Evolutionary conservation across 2,888 invertebrate genomes (phyloP).

Genomic region (Lomographa bimaculata): DNA sequence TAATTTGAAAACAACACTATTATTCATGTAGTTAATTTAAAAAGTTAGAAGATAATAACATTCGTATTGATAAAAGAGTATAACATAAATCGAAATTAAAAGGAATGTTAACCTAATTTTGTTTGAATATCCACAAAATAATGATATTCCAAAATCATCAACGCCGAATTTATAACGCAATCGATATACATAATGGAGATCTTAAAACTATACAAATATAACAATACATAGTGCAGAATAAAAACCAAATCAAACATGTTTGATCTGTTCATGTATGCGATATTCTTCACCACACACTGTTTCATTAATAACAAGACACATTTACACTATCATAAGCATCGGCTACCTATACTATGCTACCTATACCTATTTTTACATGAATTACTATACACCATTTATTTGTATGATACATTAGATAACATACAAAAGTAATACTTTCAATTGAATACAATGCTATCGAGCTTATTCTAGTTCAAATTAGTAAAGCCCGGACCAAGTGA

Average conservation of each 20-base stretch:
- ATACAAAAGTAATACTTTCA: conserved; percentile 70
- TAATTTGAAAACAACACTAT: too few species aligned
- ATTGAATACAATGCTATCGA: conserved; percentile 55
- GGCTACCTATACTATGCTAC: conserved; percentile 31
- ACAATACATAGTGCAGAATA: conserved; percentile 7
- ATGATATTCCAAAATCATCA: background rate
- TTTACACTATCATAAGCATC: conserved; percentile 43
- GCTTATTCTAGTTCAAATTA: conserved; percentile 22
- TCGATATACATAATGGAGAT: background rate
- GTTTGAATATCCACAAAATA: conserved; percentile 13
- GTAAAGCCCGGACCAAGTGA: conserved; percentile 7
- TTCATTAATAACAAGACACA: conserved; percentile 35
- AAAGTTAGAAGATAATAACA: too few species aligned
- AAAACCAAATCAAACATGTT: background rate
- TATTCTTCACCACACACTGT: conserved; percentile 5
- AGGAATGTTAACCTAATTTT: conserved; percentile 33
- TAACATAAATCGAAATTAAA: conserved; percentile 12
- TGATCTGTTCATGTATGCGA: background rate
- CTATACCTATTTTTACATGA: conserved; percentile 47
- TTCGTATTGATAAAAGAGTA: too few species aligned
- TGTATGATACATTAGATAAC: conserved; percentile 45
- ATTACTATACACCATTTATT: conserved; percentile 49
- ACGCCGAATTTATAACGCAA: conserved; percentile 1
- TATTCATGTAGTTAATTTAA: too few species aligned
- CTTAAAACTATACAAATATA: conserved; percentile 2